phyloP scores from a whole-genome alignment of 2,888 invertebrate species.

The Galeruca laticollis region DNA sequence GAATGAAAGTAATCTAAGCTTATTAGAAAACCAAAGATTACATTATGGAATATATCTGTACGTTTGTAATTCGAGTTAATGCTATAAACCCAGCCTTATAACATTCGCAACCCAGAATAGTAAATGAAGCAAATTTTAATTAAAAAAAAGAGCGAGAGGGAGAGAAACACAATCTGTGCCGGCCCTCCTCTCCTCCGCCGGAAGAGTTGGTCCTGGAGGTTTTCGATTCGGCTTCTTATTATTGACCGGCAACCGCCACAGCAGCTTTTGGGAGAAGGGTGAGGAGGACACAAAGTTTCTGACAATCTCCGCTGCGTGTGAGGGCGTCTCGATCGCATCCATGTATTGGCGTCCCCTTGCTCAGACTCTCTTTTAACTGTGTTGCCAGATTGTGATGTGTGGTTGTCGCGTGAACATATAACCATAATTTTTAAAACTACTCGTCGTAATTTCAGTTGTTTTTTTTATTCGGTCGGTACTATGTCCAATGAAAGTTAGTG shows the following conservation, averaged over 20 bases:
- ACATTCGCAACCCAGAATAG: conserved; percentile 51
- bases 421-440: conserved; percentile 29
- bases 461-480: conserved; percentile 36
- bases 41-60: neutral
- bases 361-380: conserved; percentile 60
- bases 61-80: conserved; percentile 20
- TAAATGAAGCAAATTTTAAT: conserved; percentile 56
- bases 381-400: conserved; percentile 66
- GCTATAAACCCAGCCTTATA: conserved; percentile 33
- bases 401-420: conserved; percentile 56
- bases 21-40: neutral
- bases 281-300: conserved; percentile 31
- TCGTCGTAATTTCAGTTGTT: conserved; percentile 39
- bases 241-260: conserved; percentile 64
- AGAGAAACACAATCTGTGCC: conserved; percentile 32
- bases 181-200: conserved; percentile 26
- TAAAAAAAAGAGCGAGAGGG: conserved; percentile 44
- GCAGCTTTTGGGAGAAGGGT: conserved; percentile 34
- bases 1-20: neutral
- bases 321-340: conserved; percentile 60
- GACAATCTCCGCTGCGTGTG: conserved; percentile 63
- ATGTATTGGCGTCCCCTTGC: conserved; percentile 65
- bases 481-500: conserved; percentile 37
- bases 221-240: conserved; percentile 61
- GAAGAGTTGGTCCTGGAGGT: conserved; percentile 49